Evolutionary conservation across 2,888 invertebrate species (phyloP).

Genomic region (Gastrophysa polygoni): DNA sequence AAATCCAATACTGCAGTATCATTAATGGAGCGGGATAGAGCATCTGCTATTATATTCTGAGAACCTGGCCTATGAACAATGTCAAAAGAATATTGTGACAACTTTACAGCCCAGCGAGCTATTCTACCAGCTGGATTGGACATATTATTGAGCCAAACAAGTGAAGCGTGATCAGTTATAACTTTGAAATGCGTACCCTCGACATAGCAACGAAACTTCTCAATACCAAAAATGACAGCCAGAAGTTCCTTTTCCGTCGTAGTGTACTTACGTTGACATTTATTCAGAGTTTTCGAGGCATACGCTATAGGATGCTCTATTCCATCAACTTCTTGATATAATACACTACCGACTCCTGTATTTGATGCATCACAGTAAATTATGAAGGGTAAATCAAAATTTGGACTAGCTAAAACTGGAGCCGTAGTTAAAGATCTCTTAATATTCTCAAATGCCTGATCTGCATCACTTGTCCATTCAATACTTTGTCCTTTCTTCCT

Average conservation of each 20-base stretch:
- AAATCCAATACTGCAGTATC: conserved; percentile 13
- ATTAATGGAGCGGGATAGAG: conserved; percentile 4
- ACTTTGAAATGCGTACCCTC: conserved; percentile 37
- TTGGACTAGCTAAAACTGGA: conserved; percentile 33
- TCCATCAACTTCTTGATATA: conserved; percentile 22
- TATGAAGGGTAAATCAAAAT: conserved; percentile 30
- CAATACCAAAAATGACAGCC: conserved; percentile 32
- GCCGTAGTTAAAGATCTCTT: conserved; percentile 29
- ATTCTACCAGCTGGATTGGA: conserved; percentile 43
- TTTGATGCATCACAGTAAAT: conserved; percentile 34
- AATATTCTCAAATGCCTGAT: conserved; percentile 27
- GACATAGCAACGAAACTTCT: conserved; percentile 40
- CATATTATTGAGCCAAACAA: conserved; percentile 41
- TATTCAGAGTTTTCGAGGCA: conserved; percentile 25
- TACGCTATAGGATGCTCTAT: conserved; percentile 27
- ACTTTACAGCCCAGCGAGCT: conserved; percentile 35
- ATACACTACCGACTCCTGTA: conserved; percentile 29
- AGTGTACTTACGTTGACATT: conserved; percentile 31
- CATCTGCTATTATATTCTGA: conserved; percentile 42
- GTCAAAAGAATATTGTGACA: conserved; percentile 33
- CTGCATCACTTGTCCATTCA: conserved; percentile 27
- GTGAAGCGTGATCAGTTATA: conserved; percentile 40
- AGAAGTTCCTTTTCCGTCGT: conserved; percentile 35
- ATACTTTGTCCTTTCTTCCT: conserved; percentile 31
- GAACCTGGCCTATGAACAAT: conserved; percentile 40